Percentiles rank a stretch among this genome's conserved stretches.
Conservation (phyloP, 2,797 vertebrate species). For the Prionace glauca region DNA sequence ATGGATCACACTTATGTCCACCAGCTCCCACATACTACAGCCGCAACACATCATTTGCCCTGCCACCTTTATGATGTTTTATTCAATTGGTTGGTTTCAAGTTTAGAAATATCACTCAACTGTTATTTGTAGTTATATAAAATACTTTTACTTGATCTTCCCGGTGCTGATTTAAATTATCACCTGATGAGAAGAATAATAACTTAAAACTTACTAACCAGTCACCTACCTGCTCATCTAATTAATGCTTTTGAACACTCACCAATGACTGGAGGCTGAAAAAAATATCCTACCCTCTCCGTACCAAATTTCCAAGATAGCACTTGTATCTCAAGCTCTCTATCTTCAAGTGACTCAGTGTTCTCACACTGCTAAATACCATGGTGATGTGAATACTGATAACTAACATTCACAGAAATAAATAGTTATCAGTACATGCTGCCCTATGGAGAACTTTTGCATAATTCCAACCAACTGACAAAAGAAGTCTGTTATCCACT, state of each 20-base stretch:
- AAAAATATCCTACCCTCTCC: background rate
- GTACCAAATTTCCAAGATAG: background rate
- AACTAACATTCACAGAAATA: background rate
- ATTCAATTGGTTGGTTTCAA: background rate
- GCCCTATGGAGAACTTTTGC: background rate
- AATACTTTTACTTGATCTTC: background rate
- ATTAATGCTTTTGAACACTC: background rate
- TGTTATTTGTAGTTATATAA: background rate
- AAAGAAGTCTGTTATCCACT: background rate
- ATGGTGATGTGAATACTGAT: background rate
- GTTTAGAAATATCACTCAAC: background rate
- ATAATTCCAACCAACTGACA: background rate
- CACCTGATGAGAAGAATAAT: background rate
- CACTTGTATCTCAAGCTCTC: background rate
- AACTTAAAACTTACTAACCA: background rate
- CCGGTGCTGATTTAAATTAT: background rate
- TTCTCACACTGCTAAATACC: background rate
- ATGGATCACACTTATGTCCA: background rate
- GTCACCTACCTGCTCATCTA: background rate
- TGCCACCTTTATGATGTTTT: background rate
- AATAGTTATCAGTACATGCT: background rate
- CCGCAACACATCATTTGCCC: background rate
- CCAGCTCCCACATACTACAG: background rate
- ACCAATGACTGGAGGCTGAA: background rate
- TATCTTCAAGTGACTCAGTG: background rate